Percentiles rank a stretch among this genome's conserved stretches.
Evolutionary conservation across 2,888 invertebrate species (phyloP).

Genomic region (Cephus nigrinus): DNA sequence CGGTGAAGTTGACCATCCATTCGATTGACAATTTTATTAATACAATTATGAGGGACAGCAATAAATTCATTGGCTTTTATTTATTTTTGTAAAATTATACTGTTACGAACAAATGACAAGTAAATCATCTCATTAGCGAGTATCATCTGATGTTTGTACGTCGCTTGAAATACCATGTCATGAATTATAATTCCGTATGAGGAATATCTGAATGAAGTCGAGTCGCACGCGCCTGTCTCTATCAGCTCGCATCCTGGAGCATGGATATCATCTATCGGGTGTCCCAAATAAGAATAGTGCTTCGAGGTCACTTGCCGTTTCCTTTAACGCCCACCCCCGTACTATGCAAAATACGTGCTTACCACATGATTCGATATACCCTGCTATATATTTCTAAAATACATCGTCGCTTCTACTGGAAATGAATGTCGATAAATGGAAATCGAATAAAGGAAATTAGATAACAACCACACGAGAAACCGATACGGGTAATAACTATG

Average conservation of each 20-base stretch:
- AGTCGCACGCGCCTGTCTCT: conserved; percentile 42
- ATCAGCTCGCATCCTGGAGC: conserved; percentile 53
- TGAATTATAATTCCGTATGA: conserved; percentile 31
- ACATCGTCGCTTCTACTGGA: background rate
- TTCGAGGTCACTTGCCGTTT: conserved; percentile 56
- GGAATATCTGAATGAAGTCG: conserved; percentile 44
- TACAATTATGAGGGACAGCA: background rate
- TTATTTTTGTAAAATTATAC: background rate
- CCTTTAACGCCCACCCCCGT: conserved; percentile 53
- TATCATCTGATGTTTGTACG: background rate
- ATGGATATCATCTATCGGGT: conserved; percentile 39
- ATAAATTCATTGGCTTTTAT: background rate
- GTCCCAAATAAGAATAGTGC: conserved; percentile 53
- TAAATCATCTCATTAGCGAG: background rate
- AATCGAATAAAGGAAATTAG: background rate
- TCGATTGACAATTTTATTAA: background rate
- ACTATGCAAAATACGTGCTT: conserved; percentile 6
- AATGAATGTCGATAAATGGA: background rate
- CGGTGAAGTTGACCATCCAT: background rate
- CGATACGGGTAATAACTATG: background rate
- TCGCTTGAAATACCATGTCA: background rate
- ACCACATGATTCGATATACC: background rate
- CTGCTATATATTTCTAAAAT: background rate
- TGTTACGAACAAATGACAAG: background rate
- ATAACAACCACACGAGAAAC: background rate